Evolutionary conservation across 1,140 invertebrate genomes (phyloP), one percentile per base, ranked within the genome.

Genomic region (Drosophila tropicalis): DNA sequence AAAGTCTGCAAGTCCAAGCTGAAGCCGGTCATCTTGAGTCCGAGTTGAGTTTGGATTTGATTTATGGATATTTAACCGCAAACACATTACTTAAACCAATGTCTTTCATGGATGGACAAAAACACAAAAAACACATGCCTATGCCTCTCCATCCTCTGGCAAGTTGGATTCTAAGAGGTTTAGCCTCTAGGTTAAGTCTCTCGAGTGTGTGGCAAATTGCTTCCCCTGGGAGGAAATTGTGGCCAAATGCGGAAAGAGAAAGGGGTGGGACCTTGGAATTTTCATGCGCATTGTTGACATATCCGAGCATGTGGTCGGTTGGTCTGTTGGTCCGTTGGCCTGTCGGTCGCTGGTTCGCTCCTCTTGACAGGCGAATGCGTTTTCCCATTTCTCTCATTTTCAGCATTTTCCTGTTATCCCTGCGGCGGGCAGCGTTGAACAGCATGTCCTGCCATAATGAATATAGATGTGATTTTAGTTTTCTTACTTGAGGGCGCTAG

Each of bases 221-320:
- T 91, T 85, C 90, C 90, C 90, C 79, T 86, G 82, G 84, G 84
- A 87, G 83, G 78, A 79, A 85, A 75, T 72, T 81, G 86, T 80
- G 76, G 72, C 72, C 47, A 54, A 62, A 74, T 68, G 65, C 67
- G 44, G 65, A 67, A 67, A 66, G 57, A 62, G 61, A 62, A 76
- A 63, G 70, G 68, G 74, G 73, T 69, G 80, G 71, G 61, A 67
- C 70, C 82, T 70, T 91, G 75, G 79, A 75, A 91, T 86, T 91
- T 90, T 86, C 83, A 83, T 90, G 90, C 85, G 75, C 79, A 90
- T 81, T 90, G 85, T 90, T 91, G 90, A 91, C 90, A 91, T 91
- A 84, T 91, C 70, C 76, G 73, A 85, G 81, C 89, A 86, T 86
- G 83, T 87, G 84, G 79, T 81, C 69, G 62, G 62, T 40, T 67